Evolutionary conservation across 1,140 invertebrate species (phyloP), one percentile per base, ranked within the genome.

Genomic region (Heliothis subflexa): DNA sequence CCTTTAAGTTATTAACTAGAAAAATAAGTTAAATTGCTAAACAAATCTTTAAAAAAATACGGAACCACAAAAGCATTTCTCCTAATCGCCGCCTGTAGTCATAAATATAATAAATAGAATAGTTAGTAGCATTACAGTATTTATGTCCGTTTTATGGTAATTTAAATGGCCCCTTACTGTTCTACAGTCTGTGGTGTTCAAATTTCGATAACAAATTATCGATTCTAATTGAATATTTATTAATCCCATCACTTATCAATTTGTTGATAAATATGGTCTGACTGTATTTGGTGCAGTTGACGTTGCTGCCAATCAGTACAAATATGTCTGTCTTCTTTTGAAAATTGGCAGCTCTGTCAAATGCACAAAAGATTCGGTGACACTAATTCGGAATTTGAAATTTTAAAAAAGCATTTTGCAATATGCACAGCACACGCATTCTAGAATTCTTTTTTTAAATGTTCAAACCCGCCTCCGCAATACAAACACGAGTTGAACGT

Each of bases 31-130:
- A 25, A 40, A 1, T 40, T 40, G 5, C 9, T 1, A 40, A 40
- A 40, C 5, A 40, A 7, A 40, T 9, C 9, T 9, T 40, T 40
- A 7, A 40, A 40, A 40, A 40, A 9, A 40, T 54, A 54, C 49
- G 14, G 50, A 71, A 54, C 68, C 68, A 14, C 14, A 55, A 9
- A 62, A 2, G n/a, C 2, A 4, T 71, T n/a, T 14, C 7, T 71
- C n/a, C 54, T 71, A 71, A 71, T 71, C 50, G 16, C 49, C 13
- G 25, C 50, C 16, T 0, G 5, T 1, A 52, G 47, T 47, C 12
- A 70, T 70, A 70, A 71, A 71, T 50, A 33, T 71, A 55, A 71
- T 54, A 54, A n/a, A 71, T 54, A 71, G 49, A 55, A 55, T 71
- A 71, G 18, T 25, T 70, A 70, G 47, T 71, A 54, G 40, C 25